phyloP scores from a whole-genome alignment of 1,140 invertebrate species.

The Caenorhabditis remanei region DNA sequence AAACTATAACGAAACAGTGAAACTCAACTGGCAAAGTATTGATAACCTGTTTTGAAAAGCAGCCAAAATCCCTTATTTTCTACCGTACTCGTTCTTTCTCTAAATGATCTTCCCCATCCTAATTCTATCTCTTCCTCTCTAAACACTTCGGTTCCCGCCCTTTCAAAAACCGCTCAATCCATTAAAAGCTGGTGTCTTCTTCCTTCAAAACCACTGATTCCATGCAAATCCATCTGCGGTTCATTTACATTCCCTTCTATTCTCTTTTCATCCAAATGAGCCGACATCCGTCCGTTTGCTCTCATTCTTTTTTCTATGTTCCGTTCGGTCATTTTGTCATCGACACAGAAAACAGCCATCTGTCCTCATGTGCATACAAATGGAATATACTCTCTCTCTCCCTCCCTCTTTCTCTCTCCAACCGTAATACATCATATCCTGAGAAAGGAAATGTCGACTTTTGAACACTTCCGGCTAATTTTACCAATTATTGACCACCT shows the following conservation, averaged over 20 bases:
- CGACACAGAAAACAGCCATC: conserved; percentile 39
- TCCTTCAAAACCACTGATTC: conserved; percentile 2
- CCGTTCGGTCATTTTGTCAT: conserved; percentile 55
- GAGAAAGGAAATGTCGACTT: background rate
- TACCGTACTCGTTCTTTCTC: background rate
- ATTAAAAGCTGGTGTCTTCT: conserved; percentile 16
- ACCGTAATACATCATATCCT: conserved; percentile 49
- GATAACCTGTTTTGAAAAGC: too few species aligned
- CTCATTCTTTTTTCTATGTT: background rate
- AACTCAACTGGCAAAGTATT: too few species aligned
- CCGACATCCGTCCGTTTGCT: conserved; percentile 18
- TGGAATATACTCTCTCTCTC: background rate
- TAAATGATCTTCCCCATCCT: background rate
- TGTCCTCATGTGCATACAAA: conserved; percentile 51
- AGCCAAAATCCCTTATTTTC: too few species aligned
- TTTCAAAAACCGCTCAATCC: conserved; percentile 47
- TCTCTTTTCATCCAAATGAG: background rate
- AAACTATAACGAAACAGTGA: too few species aligned
- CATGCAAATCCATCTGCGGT: conserved; percentile 35
- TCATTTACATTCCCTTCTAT: conserved; percentile 16
- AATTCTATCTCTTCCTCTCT: background rate
- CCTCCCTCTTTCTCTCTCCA: too few species aligned
- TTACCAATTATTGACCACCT: background rate
- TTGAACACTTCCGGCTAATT: conserved; percentile 21
- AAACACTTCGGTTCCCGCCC: background rate